These are phyloP conservation scores for Microctonus hyperodae DNA, from an alignment of 2,888 invertebrate genomes.

Conservation along the genomic window DNA sequence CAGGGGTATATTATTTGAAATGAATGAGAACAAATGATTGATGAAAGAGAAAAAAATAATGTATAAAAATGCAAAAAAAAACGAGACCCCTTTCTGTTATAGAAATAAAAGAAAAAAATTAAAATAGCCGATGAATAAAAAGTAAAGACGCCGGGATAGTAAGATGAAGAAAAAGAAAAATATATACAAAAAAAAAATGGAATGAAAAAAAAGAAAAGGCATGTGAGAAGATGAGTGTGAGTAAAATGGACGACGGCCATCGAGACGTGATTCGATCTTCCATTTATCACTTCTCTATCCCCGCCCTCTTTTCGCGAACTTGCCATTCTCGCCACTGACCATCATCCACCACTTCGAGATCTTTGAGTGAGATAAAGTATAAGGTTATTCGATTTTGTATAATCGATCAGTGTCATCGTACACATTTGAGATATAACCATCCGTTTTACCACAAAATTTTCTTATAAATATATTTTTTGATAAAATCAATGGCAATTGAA, in stretches of 20 bases:
- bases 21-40: not conserved
- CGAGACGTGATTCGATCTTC: slow-evolving; percentile 38
- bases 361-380: not conserved
- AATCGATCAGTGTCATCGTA: slow-evolving; percentile 26
- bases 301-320: slow-evolving; percentile 29
- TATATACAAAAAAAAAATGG: slow-evolving; percentile 3
- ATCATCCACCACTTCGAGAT: not conserved
- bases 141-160: not conserved
- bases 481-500: not conserved
- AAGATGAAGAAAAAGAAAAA: slow-evolving; percentile 4
- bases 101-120: slow-evolving; percentile 1
- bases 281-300: slow-evolving; percentile 37
- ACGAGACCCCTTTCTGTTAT: not conserved
- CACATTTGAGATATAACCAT: not conserved
- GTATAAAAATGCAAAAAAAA: slow-evolving; percentile 6
- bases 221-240: slow-evolving; percentile 7
- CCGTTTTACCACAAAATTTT: not conserved
- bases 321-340: not conserved
- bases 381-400: slow-evolving; percentile 10
- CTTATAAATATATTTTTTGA: not conserved
- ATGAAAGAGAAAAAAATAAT: slow-evolving; percentile 1
- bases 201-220: not conserved
- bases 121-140: slow-evolving; percentile 14
- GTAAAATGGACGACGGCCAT: slow-evolving; percentile 28
- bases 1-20: not conserved